These are phyloP conservation scores for Embidobia sp. DNA, from an alignment of 2,888 invertebrate species.

Conservation along the genomic window DNA sequence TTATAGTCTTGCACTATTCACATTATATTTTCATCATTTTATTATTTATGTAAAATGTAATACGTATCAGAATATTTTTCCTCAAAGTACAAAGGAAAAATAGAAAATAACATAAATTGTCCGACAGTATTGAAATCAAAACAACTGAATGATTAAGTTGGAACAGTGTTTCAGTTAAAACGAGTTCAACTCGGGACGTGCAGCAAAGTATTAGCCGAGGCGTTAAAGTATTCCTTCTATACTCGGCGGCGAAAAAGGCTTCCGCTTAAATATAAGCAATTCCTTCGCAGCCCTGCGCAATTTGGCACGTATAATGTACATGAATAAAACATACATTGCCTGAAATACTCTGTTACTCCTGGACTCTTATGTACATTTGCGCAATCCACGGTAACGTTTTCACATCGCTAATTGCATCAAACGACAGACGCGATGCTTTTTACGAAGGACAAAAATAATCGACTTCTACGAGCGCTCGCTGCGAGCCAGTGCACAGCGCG, in stretches of 20 bases:
- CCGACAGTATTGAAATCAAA: not conserved
- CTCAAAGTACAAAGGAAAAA: too few relatives aligned
- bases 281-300: slow-evolving; percentile 65
- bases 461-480: slow-evolving; percentile 7
- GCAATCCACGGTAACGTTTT: slow-evolving; percentile 56
- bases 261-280: slow-evolving; percentile 74
- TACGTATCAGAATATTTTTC: too few relatives aligned
- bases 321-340: slow-evolving; percentile 77
- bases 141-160: slow-evolving; percentile 14
- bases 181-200: slow-evolving; percentile 8
- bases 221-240: slow-evolving; percentile 78
- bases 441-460: slow-evolving; percentile 45
- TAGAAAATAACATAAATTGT: too few relatives aligned
- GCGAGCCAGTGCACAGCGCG: not conserved
- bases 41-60: too few relatives aligned
- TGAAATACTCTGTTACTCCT: slow-evolving; percentile 59
- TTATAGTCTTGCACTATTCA: too few relatives aligned
- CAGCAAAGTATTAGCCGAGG: slow-evolving; percentile 71
- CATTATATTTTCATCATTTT: too few relatives aligned
- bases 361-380: slow-evolving; percentile 62
- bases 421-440: slow-evolving; percentile 53
- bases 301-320: slow-evolving; percentile 71
- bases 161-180: too few relatives aligned
- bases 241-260: slow-evolving; percentile 73
- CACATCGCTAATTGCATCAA: slow-evolving; percentile 62